Conservation (phyloP, 2,797 vertebrate genomes). For the Trachurus trachurus region DNA sequence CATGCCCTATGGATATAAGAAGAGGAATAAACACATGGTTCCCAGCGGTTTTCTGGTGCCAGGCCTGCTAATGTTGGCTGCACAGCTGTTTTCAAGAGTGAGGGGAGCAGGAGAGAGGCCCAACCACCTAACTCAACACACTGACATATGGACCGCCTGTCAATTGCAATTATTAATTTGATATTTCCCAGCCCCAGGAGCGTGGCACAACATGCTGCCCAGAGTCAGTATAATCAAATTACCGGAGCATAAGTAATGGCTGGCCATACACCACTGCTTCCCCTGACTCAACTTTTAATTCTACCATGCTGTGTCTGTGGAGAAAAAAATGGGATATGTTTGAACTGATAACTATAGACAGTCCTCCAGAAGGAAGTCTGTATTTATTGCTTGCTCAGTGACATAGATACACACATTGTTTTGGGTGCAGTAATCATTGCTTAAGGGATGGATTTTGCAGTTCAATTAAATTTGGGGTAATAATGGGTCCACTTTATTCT, state of each 20-base stretch:
- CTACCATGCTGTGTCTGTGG: conserved; percentile 56
- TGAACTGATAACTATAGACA: conserved; percentile 67
- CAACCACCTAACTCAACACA: conserved; percentile 50
- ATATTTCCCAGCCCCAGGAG: conserved; percentile 69
- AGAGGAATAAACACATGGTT: conserved; percentile 33
- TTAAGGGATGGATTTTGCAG: conserved; percentile 49
- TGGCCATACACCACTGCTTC: conserved; percentile 67
- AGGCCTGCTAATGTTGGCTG: conserved; percentile 36
- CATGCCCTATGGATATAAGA: conserved; percentile 8
- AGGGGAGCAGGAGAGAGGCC: conserved; percentile 26
- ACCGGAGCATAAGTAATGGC: conserved; percentile 77
- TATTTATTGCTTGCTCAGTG: conserved; percentile 45
- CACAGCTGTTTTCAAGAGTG: conserved; percentile 51
- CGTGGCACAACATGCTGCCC: conserved; percentile 67
- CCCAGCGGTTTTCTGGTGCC: conserved; percentile 34
- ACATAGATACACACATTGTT: conserved; percentile 53
- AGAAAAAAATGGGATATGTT: conserved; percentile 55
- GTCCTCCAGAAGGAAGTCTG: conserved; percentile 34
- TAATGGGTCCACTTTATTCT: conserved; percentile 40
- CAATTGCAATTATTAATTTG: conserved; percentile 82
- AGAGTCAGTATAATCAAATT: conserved; percentile 81
- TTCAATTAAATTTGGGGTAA: conserved; percentile 37
- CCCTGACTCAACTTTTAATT: conserved; percentile 69
- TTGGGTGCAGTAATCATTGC: conserved; percentile 26
- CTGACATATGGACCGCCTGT: conserved; percentile 78